Evolutionary conservation across 1,140 invertebrate species (phyloP).

Genomic region (Micrasema longulum): DNA sequence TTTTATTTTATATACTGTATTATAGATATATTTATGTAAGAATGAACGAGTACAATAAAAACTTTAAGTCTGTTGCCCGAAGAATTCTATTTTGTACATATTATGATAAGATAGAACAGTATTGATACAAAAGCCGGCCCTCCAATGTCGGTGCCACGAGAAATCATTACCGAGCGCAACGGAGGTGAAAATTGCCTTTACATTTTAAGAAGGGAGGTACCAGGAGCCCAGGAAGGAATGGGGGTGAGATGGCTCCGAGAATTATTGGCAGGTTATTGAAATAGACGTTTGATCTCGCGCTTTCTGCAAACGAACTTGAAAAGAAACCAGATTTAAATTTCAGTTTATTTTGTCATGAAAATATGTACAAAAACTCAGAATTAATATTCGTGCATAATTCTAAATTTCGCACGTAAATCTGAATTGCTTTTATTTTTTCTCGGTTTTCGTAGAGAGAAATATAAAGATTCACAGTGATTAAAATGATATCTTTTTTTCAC

Average conservation of each 20-base stretch:
- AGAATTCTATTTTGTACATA: too few species aligned
- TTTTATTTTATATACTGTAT: too few species aligned
- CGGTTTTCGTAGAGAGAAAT: too few species aligned
- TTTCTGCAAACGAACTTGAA: constrained; percentile 20
- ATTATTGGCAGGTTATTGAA: constrained; percentile 53
- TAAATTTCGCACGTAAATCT: too few species aligned
- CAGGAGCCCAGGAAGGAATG: neutral
- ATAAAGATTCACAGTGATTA: too few species aligned
- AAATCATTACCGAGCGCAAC: constrained; percentile 54
- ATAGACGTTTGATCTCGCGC: constrained; percentile 43
- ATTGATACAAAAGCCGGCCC: constrained; percentile 5
- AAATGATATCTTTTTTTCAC: neutral
- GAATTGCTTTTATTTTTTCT: too few species aligned
- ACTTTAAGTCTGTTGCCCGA: too few species aligned
- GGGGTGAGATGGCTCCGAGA: constrained; percentile 17
- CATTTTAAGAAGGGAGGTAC: constrained; percentile 48
- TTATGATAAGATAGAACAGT: constrained; percentile 9
- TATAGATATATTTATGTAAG: too few species aligned
- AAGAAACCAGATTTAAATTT: constrained; percentile 21
- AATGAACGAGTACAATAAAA: too few species aligned
- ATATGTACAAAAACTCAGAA: too few species aligned
- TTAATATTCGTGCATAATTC: too few species aligned
- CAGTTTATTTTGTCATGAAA: neutral
- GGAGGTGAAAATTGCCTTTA: constrained; percentile 55
- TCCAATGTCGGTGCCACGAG: constrained; percentile 41